Evolutionary conservation across 2,888 invertebrate species (phyloP).

Genomic region (Dascillus cervinus): DNA sequence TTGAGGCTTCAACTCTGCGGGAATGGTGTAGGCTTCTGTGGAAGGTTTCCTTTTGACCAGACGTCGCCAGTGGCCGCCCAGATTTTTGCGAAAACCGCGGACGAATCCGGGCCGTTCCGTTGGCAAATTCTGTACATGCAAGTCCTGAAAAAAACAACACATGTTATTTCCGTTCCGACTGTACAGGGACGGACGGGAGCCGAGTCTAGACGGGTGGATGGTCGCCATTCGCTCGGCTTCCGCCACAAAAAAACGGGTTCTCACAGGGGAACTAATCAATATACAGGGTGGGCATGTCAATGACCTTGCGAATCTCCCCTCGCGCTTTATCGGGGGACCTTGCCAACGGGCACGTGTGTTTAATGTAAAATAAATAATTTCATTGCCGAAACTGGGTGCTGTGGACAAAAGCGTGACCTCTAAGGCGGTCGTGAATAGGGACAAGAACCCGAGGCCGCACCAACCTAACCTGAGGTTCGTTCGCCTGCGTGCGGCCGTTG

Average conservation of each 20-base stretch:
- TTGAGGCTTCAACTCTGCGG: slow-evolving; percentile 79
- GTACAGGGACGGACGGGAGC: no score
- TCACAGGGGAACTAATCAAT: no score
- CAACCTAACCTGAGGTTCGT: slow-evolving; percentile 7
- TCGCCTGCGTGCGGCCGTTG: slow-evolving; percentile 9
- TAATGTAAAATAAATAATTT: no score
- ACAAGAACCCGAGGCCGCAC: not conserved
- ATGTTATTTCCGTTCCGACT: not conserved
- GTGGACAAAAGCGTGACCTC: no score
- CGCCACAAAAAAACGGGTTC: no score
- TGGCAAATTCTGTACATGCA: slow-evolving; percentile 62
- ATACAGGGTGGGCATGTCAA: not conserved
- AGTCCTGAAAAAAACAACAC: slow-evolving; percentile 58
- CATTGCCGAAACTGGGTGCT: no score
- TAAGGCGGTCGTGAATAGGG: no score
- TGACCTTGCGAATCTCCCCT: not conserved
- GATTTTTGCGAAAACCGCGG: slow-evolving; percentile 76
- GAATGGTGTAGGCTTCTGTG: slow-evolving; percentile 75
- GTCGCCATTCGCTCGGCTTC: no score
- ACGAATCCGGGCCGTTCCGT: slow-evolving; percentile 65
- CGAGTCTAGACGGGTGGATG: no score
- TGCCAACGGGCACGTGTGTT: no score
- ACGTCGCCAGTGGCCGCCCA: slow-evolving; percentile 79
- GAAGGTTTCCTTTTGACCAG: slow-evolving; percentile 77
- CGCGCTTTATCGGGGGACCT: no score